phyloP scores from a whole-genome alignment of 1,140 invertebrate species.

The Drosophila navojoa region DNA sequence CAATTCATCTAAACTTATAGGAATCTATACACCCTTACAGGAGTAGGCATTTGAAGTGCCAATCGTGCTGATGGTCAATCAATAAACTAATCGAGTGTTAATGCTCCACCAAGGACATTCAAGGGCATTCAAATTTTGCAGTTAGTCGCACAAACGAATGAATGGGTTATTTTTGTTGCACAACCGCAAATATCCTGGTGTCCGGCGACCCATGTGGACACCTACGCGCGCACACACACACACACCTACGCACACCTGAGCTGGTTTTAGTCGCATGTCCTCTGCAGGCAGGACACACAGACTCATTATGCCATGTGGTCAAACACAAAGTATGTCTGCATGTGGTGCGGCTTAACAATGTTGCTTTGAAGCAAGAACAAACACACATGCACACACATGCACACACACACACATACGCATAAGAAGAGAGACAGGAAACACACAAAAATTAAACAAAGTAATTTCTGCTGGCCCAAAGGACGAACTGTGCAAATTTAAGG shows the following conservation, averaged over 20 bases:
- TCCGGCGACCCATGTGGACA: slow-evolving; percentile 1
- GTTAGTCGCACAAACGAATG: slow-evolving; percentile 5
- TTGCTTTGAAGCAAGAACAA: slow-evolving; percentile 57
- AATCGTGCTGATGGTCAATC: neutral
- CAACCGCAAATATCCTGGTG: slow-evolving; percentile 31
- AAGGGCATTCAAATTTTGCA: slow-evolving; percentile 3
- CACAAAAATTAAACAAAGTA: slow-evolving; percentile 54
- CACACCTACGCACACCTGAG: slow-evolving; percentile 18
- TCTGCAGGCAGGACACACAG: slow-evolving; percentile 29
- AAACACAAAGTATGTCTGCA: slow-evolving; percentile 67
- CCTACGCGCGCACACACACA: slow-evolving; percentile 8
- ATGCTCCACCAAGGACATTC: slow-evolving; percentile 1
- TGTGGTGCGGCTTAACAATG: slow-evolving; percentile 47
- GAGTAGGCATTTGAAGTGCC: too few species aligned
- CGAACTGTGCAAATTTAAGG: slow-evolving; percentile 58
- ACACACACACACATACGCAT: slow-evolving; percentile 5
- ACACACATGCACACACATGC: slow-evolving; percentile 6
- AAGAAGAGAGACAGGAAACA: neutral
- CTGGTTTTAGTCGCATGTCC: slow-evolving; percentile 28
- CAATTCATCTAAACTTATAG: too few species aligned
- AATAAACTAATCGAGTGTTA: slow-evolving; percentile 12
- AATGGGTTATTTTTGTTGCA: slow-evolving; percentile 13
- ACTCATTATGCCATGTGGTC: slow-evolving; percentile 74
- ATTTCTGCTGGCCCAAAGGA: slow-evolving; percentile 45
- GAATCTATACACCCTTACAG: too few species aligned